These are phyloP conservation scores for Leptodactylus fallax DNA, from an alignment of 2,797 vertebrate genomes.

Conservation along the genomic window DNA sequence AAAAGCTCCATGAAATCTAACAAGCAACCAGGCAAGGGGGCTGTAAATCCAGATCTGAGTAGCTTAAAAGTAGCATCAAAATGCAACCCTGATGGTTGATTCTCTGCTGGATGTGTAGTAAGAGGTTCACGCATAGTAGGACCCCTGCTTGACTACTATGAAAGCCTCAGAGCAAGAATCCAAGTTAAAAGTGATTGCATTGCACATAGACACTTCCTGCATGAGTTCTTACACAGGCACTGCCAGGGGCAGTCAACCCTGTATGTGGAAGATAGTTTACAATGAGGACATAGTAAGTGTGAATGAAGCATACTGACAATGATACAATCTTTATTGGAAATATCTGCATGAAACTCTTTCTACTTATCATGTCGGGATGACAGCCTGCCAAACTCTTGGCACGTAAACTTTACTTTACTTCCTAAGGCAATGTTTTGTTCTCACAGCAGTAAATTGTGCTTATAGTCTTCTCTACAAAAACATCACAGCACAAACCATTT, in stretches of 20 bases:
- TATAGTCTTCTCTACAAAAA: background rate
- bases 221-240: background rate
- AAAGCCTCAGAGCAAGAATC: background rate
- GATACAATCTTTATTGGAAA: background rate
- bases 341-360: background rate
- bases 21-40: no score
- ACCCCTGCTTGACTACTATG: background rate
- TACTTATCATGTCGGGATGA: background rate
- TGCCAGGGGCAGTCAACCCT: background rate
- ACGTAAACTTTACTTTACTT: background rate
- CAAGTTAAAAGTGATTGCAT: background rate
- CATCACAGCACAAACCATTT: background rate
- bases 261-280: background rate
- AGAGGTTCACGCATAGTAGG: background rate
- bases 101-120: background rate
- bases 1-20: no score
- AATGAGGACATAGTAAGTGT: background rate
- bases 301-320: background rate
- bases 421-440: background rate
- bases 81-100: background rate
- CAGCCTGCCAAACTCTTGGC: background rate
- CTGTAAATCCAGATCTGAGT: background rate
- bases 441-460: background rate
- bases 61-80: background rate
- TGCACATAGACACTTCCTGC: background rate